A percentile compares a stretch with the other conserved stretches of the same genome.
Conservation (phyloP, 2,888 invertebrate genomes). For the Octonoba sinensis region DNA sequence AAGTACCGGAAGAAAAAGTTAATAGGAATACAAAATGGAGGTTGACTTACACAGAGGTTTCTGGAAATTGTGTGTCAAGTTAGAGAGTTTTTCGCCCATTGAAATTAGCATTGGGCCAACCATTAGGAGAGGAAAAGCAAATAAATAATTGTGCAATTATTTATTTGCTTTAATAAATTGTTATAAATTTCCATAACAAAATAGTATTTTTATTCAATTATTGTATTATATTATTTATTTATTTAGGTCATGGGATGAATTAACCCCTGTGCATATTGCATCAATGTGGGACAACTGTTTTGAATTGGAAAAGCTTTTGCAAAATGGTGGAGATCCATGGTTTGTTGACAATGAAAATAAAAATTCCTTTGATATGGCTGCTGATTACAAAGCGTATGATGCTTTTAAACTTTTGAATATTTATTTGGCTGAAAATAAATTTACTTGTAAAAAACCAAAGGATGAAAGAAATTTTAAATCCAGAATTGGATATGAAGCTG, state of each 20-base stretch:
- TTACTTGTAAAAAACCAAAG: conserved; percentile 18
- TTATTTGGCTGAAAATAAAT: conserved; percentile 35
- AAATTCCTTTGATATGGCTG: conserved; percentile 62
- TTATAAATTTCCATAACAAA: no score
- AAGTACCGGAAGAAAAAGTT: no score
- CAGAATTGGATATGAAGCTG: background rate
- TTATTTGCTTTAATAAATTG: no score
- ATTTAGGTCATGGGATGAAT: conserved; percentile 46
- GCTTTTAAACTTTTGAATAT: conserved; percentile 45
- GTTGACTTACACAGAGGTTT: no score
- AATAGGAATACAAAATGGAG: no score
- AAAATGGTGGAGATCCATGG: conserved; percentile 60
- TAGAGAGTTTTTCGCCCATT: no score
- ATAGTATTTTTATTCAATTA: no score
- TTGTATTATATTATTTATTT: no score
- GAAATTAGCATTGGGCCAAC: no score
- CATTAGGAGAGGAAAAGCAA: no score
- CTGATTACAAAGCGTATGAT: conserved; percentile 48
- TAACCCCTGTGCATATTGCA: conserved; percentile 65
- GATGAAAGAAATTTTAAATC: background rate
- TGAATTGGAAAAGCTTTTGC: conserved; percentile 59
- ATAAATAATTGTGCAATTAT: no score
- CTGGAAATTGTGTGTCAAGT: no score
- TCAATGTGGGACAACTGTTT: conserved; percentile 59
- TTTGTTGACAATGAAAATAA: conserved; percentile 61